phyloP scores from a whole-genome alignment of 2,888 invertebrate genomes.

The Mythimna vitellina region DNA sequence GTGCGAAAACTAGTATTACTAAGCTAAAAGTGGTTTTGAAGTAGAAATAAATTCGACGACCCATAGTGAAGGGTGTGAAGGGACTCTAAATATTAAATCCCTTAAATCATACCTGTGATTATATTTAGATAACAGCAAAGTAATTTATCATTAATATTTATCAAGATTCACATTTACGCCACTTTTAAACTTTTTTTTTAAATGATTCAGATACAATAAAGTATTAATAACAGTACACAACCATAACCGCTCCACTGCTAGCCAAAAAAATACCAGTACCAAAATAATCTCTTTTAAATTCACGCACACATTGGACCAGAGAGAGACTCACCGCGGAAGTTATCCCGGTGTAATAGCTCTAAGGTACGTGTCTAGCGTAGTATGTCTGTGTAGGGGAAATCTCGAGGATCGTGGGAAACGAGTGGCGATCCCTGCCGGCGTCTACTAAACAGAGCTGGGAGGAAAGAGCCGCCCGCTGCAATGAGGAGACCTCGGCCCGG shows the following conservation, averaged over 20 bases:
- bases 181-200: no score
- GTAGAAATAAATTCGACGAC: no score
- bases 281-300: slow-evolving; percentile 51
- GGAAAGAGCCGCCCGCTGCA: slow-evolving; percentile 96
- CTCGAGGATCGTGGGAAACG: slow-evolving; percentile 93
- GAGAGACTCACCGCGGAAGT: slow-evolving; percentile 57
- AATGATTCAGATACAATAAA: not conserved
- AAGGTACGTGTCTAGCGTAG: slow-evolving; percentile 65
- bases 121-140: slow-evolving; percentile 1
- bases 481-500: slow-evolving; percentile 95
- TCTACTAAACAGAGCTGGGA: slow-evolving; percentile 98
- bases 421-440: slow-evolving; percentile 98
- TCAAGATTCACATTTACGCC: no score
- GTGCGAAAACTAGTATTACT: no score
- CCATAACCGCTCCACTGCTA: slow-evolving; percentile 27
- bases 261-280: slow-evolving; percentile 35
- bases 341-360: slow-evolving; percentile 45
- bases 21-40: no score
- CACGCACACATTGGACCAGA: slow-evolving; percentile 61
- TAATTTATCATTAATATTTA: not conserved
- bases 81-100: no score
- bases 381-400: slow-evolving; percentile 89
- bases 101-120: no score
- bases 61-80: no score
- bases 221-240: slow-evolving; percentile 48